Evolutionary conservation across 2,113 vertebrate species (phyloP).

Genomic region (Sinocyclocheilus maitianheensis): DNA sequence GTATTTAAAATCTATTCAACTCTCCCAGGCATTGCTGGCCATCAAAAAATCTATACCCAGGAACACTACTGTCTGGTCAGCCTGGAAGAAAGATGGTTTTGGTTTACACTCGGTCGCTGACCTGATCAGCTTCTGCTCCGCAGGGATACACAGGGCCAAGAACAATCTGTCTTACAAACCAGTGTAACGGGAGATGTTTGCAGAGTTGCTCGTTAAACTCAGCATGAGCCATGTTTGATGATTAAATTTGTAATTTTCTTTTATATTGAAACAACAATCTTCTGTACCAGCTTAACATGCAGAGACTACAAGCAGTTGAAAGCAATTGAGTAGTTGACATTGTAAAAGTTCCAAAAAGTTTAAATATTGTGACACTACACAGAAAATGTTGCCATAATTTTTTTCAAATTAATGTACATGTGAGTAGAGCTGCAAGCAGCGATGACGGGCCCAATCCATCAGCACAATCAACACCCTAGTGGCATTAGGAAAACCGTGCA

Average conservation of each 20-base stretch:
- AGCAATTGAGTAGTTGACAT: not conserved
- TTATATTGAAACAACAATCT: not conserved
- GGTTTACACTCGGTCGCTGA: conserved; percentile 35
- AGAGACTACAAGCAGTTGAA: not conserved
- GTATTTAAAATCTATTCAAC: conserved; percentile 50
- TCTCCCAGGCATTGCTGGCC: conserved; percentile 23
- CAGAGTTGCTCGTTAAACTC: not conserved
- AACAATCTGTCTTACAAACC: conserved; percentile 30
- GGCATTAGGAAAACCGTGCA: no score
- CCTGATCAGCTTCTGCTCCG: conserved; percentile 29
- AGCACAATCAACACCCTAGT: no score
- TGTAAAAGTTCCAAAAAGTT: not conserved
- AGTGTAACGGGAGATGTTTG: conserved; percentile 31
- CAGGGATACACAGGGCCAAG: not conserved
- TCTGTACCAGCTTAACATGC: not conserved
- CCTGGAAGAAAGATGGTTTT: conserved; percentile 33
- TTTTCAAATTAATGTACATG: no score
- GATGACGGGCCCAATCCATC: no score
- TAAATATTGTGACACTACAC: not conserved
- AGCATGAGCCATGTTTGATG: not conserved
- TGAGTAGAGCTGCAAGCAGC: no score
- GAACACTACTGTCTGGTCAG: conserved; percentile 9
- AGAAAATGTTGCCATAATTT: no score
- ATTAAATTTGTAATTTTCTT: not conserved
- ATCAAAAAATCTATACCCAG: conserved; percentile 35